phyloP scores from a whole-genome alignment of 2,113 vertebrate genomes.

The Acrocephalus arundinaceus region DNA sequence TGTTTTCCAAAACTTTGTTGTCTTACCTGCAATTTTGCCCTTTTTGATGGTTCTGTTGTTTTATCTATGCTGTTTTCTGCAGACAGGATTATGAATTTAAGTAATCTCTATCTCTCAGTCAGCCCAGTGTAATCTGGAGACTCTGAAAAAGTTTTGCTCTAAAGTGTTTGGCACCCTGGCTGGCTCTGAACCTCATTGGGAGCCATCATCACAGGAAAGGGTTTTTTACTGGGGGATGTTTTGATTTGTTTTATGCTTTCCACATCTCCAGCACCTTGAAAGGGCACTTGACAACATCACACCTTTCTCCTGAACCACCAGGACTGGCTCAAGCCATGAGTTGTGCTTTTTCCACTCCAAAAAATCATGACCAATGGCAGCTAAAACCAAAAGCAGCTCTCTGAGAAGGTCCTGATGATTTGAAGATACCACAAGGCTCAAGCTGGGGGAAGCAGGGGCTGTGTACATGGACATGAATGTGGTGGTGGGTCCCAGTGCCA shows the following conservation, averaged over 20 bases:
- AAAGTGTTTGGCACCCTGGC: accelerated
- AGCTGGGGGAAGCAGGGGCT: neutral
- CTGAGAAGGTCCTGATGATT: neutral
- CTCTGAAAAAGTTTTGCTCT: neutral
- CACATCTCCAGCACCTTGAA: neutral
- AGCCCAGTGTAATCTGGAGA: neutral
- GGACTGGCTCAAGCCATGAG: neutral
- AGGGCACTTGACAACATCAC: neutral
- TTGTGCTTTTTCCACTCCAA: neutral
- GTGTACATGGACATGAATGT: accelerated
- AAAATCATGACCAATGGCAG: neutral
- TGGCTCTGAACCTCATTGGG: neutral
- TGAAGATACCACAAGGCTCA: neutral
- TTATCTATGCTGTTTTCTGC: neutral
- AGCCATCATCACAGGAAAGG: neutral
- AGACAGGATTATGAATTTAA: neutral
- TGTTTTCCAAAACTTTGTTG: neutral
- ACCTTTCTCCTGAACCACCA: neutral
- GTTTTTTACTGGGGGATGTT: neutral
- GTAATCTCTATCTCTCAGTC: neutral
- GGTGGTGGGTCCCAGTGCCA: neutral
- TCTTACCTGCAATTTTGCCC: neutral
- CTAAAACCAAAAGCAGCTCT: neutral
- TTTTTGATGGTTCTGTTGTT: neutral
- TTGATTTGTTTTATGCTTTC: neutral